These are phyloP conservation scores for Hydrotaea diabolus DNA, from an alignment of 2,888 invertebrate species.

Conservation along the genomic window DNA sequence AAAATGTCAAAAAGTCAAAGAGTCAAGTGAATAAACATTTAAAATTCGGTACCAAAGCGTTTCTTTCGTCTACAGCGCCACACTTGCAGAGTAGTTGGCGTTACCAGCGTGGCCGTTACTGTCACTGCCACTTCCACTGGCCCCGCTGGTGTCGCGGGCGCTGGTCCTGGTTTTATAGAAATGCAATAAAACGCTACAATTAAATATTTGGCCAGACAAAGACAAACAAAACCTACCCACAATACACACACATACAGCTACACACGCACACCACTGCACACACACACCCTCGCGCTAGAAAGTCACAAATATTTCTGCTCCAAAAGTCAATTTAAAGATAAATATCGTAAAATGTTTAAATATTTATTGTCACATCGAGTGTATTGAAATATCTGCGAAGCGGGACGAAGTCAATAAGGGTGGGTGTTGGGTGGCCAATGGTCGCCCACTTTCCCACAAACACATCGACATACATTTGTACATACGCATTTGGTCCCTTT, in stretches of 20 bases:
- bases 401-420: background rate
- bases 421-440: background rate
- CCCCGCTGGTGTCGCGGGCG: background rate
- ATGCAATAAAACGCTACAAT: constrained; percentile 45
- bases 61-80: background rate
- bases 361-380: background rate
- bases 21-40: background rate
- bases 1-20: background rate
- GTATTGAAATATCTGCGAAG: background rate
- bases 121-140: background rate
- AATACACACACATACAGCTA: background rate
- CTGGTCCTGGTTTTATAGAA: background rate
- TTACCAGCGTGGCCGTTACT: no score
- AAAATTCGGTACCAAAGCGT: background rate
- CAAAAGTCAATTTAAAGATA: constrained; percentile 14
- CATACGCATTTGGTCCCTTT: no score
- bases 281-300: constrained; percentile 1
- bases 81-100: background rate
- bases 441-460: background rate
- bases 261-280: background rate
- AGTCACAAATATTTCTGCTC: background rate
- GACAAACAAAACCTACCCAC: constrained; percentile 25
- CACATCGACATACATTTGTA: no score
- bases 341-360: constrained; percentile 11
- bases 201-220: constrained; percentile 37